These are phyloP conservation scores for Coelopa frigida DNA, from an alignment of 1,140 invertebrate genomes.

Conservation along the genomic window DNA sequence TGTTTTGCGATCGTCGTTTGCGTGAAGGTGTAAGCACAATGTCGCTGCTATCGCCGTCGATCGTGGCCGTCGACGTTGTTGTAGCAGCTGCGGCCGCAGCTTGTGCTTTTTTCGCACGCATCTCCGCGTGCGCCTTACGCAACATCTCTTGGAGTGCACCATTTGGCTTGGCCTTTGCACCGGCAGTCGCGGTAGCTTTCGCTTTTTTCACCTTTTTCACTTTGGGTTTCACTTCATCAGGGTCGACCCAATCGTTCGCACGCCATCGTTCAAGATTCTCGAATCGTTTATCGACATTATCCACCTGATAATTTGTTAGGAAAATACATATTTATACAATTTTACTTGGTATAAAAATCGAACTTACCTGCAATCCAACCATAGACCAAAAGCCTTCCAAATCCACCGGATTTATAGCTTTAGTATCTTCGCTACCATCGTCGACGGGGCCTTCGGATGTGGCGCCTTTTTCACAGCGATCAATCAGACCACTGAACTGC, in stretches of 20 bases:
- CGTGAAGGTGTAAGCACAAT: constrained; percentile 5
- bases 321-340: background rate
- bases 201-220: constrained; percentile 17
- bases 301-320: constrained; percentile 23
- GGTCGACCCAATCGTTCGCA: constrained; percentile 50
- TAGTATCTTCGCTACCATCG: constrained; percentile 47
- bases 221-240: constrained; percentile 25
- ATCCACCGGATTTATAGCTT: constrained; percentile 55
- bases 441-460: constrained; percentile 13
- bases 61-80: too few species aligned
- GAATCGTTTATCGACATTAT: constrained; percentile 52
- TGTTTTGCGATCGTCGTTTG: constrained; percentile 4
- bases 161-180: constrained; percentile 18
- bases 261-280: constrained; percentile 47
- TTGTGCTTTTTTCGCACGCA: constrained; percentile 16
- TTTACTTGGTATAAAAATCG: too few species aligned
- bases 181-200: constrained; percentile 13
- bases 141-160: constrained; percentile 26
- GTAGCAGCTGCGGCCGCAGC: background rate
- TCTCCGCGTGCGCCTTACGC: constrained; percentile 24
- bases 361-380: constrained; percentile 53
- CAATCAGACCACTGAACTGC: constrained; percentile 57
- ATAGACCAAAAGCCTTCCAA: constrained; percentile 74
- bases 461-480: constrained; percentile 51
- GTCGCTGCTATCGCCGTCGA: too few species aligned